Percentiles rank a stretch among this genome's conserved stretches.
Evolutionary conservation across 2,797 vertebrate genomes (phyloP).

Genomic region (Semotilus atromaculatus): DNA sequence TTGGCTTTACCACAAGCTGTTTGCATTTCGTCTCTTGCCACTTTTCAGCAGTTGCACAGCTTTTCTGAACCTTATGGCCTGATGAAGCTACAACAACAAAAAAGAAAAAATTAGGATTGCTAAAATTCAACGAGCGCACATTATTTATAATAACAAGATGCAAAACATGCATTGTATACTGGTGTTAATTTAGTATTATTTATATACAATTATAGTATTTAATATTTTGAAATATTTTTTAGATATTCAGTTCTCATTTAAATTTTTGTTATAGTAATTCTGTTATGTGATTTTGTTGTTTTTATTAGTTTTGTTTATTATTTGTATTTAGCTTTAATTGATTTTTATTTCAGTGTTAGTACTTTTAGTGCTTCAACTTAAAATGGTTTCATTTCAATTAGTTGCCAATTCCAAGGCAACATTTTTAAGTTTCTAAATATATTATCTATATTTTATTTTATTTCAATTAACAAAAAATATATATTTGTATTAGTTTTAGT

Average conservation of each 20-base stretch:
- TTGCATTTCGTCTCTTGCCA: not conserved
- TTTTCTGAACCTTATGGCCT: not conserved
- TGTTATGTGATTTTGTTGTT: not conserved
- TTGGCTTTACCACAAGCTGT: not conserved
- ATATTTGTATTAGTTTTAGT: no score
- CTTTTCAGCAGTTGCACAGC: not conserved
- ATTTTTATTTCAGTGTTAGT: not conserved
- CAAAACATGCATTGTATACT: not conserved
- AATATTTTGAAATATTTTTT: not conserved
- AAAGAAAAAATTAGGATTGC: not conserved
- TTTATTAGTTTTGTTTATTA: not conserved
- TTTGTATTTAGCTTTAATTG: not conserved
- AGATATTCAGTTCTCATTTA: not conserved
- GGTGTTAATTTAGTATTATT: not conserved
- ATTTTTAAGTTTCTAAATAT: no score
- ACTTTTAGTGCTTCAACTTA: not conserved
- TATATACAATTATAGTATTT: not conserved
- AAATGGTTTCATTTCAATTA: no score
- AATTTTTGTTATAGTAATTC: not conserved
- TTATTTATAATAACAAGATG: not conserved
- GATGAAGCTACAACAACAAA: slow-evolving; percentile 33
- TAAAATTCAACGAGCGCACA: not conserved
- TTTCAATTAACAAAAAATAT: no score
- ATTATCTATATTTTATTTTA: no score
- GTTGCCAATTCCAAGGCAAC: no score